phyloP scores from a whole-genome alignment of 37 sponge, comb jelly and placozoan genomes.

The Eunapius fragilis region DNA sequence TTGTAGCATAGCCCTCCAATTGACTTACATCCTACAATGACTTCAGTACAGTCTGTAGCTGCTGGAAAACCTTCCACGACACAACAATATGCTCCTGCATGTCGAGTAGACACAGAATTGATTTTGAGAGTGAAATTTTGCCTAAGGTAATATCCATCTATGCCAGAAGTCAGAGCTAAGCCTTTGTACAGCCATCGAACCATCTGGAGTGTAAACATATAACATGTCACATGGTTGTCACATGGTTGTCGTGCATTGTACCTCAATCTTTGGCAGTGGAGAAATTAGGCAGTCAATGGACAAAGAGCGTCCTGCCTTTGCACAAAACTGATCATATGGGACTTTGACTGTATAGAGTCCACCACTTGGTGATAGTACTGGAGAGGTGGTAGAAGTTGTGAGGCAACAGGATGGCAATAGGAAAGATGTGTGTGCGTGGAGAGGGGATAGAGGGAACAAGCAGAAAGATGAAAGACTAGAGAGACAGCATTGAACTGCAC shows the following conservation, averaged over 20 bases:
- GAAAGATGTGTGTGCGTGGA: too few species aligned
- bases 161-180: background rate
- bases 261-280: background rate
- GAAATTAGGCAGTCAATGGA: background rate
- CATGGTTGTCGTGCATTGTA: background rate
- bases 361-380: background rate
- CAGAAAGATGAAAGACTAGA: too few species aligned
- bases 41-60: background rate
- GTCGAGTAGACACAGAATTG: background rate
- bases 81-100: background rate
- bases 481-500: too few species aligned
- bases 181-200: background rate
- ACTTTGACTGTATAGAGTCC: background rate
- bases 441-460: too few species aligned
- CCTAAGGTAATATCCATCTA: background rate
- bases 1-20: background rate
- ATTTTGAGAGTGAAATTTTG: background rate
- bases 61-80: background rate
- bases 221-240: too few species aligned
- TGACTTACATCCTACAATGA: background rate
- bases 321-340: background rate
- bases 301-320: background rate
- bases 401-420: too few species aligned
- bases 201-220: background rate
- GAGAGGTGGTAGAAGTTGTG: too few species aligned